Base-by-base conservation (phyloP, 92 coral and sea anemone genomes). In the Paragorgia papillata region DNA sequence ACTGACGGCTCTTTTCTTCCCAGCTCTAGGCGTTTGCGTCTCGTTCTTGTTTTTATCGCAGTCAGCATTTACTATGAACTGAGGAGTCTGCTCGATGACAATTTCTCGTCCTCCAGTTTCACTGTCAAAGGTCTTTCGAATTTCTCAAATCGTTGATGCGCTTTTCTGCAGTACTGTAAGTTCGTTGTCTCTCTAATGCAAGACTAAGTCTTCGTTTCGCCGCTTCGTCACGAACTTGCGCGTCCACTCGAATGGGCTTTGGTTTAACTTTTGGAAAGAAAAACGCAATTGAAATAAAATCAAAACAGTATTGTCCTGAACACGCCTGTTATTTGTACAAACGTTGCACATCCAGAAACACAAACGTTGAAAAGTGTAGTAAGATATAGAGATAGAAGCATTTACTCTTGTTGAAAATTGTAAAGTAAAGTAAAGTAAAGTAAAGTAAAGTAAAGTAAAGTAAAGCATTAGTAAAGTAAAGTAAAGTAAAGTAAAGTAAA, bases 111-210 rank as follows among this genome's bases (percentile, higher is more conserved):
- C 17, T n/a, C 53, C n/a, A 46, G 14, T n/a, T 46, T 46, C 53
- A n/a, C 14, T 46, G 2, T 15, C 17, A 6, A 6, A 9, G 7
- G 53, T 15, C 15, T 46, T 53, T 71, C 39, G 50, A 31, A 34
- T 71, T 27, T 35, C 41, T 71, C 64, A 71, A 46, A 7, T 54
- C 6, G 50, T 71, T 54, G 10, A 71, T 71, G 31, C 35, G 78
- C 29, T 30, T 55, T 55, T 53, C 63, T 10, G 54, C 78, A 0
- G 78, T 71, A 43, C 78, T 71, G 51, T 7, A 71, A 8, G 78
- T 71, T 54, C 78, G 78, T 14, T 19, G 44, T 34, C 31, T 71
- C 12, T 71, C 78, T n/a, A 71, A 32, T n/a, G 78, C 78, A 55
- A 51, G 58, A 1, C 37, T 34, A 24, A 33, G 64, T 21, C 78